Conservation (phyloP, 1,140 invertebrate genomes). For the Venturia canescens region DNA sequence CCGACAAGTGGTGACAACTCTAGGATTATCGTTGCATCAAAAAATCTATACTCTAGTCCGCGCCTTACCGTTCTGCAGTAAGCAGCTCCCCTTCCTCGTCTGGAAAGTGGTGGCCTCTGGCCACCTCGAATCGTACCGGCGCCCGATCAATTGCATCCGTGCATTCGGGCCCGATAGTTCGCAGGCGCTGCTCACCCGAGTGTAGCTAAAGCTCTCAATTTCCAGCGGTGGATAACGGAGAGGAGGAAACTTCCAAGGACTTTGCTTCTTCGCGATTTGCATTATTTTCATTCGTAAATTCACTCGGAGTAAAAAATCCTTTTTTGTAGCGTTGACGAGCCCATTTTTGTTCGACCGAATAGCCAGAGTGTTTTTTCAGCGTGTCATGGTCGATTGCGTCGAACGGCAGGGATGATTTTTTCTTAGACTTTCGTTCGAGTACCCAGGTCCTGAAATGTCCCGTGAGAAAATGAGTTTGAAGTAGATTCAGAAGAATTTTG, state of each 20-base stretch:
- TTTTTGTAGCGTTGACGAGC: too few species aligned
- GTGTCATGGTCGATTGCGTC: too few species aligned
- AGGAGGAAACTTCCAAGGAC: too few species aligned
- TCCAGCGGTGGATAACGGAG: not conserved
- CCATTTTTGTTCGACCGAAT: too few species aligned
- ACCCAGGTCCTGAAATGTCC: too few species aligned
- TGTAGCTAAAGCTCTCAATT: not conserved
- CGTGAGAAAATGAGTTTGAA: not conserved
- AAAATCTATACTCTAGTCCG: not conserved
- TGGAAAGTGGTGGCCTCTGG: not conserved
- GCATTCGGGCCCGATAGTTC: not conserved
- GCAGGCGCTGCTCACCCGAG: not conserved
- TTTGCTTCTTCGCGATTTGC: too few species aligned
- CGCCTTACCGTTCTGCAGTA: not conserved
- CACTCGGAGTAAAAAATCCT: too few species aligned
- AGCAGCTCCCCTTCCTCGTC: not conserved
- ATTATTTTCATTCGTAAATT: too few species aligned
- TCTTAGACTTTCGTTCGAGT: too few species aligned
- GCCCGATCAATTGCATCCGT: not conserved
- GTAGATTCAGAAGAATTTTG: not conserved
- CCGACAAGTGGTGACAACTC: not conserved
- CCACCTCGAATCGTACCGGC: not conserved
- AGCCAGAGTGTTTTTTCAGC: too few species aligned
- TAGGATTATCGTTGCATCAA: slow-evolving; percentile 7
- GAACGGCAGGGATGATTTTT: too few species aligned